A percentile compares a stretch with the other conserved stretches of the same genome.
Conservation (phyloP, 2,797 vertebrate genomes). For the Melanotaenia maccullochi region DNA sequence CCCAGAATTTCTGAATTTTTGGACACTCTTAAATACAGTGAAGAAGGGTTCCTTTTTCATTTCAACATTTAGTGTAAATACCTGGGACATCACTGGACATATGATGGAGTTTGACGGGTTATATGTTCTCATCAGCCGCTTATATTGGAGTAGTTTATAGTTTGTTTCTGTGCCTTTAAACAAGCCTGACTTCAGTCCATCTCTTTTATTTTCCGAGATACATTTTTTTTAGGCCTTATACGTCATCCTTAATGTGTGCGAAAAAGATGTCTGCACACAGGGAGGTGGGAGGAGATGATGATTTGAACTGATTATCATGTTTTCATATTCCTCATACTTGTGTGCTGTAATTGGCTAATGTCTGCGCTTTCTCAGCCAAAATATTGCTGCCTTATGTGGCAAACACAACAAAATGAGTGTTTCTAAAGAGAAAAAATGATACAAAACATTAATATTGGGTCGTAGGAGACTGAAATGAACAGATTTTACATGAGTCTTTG, state of each 20-base stretch:
- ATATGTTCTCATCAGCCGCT: not conserved
- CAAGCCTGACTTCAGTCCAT: not conserved
- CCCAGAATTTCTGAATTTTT: not conserved
- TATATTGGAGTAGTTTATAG: not conserved
- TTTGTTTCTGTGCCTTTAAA: not conserved
- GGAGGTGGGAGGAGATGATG: not conserved
- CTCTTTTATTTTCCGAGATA: too few relatives aligned
- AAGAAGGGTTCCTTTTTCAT: not conserved
- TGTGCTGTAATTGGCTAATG: not conserved
- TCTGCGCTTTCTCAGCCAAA: not conserved
- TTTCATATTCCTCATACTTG: not conserved
- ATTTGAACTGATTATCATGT: not conserved
- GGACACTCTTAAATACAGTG: not conserved
- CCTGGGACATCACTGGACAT: not conserved
- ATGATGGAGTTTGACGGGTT: not conserved
- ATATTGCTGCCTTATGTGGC: not conserved
- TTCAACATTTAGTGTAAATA: not conserved
- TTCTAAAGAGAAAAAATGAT: not conserved
- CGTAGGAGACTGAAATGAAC: not conserved
- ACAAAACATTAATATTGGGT: not conserved
- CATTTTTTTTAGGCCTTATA: not conserved
- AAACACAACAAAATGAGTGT: not conserved
- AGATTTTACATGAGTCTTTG: too few relatives aligned
- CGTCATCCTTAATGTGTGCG: not conserved
- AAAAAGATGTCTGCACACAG: too few relatives aligned